These are phyloP conservation scores for Otolemur garnettii DNA, from an alignment of 2,113 vertebrate genomes.

Conservation along the genomic window DNA sequence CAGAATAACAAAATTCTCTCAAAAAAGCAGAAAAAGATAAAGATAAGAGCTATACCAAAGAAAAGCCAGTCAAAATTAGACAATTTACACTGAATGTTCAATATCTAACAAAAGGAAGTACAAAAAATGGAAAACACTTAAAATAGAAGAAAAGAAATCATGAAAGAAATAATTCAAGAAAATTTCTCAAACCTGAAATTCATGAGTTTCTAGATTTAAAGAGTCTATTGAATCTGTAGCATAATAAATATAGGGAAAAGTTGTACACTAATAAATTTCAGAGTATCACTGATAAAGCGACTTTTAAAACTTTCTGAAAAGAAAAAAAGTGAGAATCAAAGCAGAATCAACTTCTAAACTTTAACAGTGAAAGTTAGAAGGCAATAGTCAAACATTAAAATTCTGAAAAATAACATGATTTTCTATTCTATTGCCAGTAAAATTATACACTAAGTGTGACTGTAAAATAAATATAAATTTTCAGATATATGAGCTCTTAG, in stretches of 20 bases:
- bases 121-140: neutral
- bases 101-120: neutral
- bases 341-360: neutral
- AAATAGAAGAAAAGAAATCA: neutral
- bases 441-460: neutral
- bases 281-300: neutral
- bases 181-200: neutral
- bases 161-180: neutral
- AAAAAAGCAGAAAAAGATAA: neutral
- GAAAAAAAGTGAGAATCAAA: neutral
- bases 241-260: neutral
- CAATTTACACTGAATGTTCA: neutral
- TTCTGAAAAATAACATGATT: neutral
- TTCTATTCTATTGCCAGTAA: neutral
- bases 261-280: neutral
- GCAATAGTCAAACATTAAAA: neutral
- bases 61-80: neutral
- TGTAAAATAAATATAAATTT: neutral
- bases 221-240: neutral
- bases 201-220: neutral
- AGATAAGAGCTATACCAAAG: neutral
- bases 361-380: neutral
- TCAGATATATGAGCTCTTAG: neutral
- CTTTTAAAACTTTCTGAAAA: neutral
- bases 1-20: neutral